Percentiles rank a stretch among this genome's conserved stretches.
Evolutionary conservation across 2,797 vertebrate species (phyloP).

Genomic region (Acipenser transmontanus): DNA sequence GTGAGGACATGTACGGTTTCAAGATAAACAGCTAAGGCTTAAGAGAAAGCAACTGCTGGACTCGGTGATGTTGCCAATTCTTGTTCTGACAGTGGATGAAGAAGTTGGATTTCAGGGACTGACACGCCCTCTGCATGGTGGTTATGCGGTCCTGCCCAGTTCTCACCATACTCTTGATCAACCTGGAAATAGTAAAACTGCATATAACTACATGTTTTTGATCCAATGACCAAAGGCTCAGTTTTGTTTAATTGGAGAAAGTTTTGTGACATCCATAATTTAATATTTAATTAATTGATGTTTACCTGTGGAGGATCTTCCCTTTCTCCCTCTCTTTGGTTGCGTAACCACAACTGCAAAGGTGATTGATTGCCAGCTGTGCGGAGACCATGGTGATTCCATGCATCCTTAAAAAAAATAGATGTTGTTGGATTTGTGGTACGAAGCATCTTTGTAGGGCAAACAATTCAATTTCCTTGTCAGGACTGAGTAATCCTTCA

Average conservation of each 20-base stretch:
- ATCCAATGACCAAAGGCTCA: too few species aligned
- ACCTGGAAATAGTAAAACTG: conserved; percentile 4
- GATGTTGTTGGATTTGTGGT: conserved; percentile 12
- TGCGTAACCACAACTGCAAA: conserved; percentile 13
- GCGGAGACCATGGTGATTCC: conserved; percentile 15
- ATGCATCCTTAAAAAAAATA: conserved; percentile 13
- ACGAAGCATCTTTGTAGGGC: conserved; percentile 14
- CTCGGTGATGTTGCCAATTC: conserved; percentile 3
- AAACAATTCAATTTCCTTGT: conserved; percentile 14
- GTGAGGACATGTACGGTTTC: conserved; percentile 12
- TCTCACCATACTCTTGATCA: conserved; percentile 12
- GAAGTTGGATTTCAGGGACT: conserved; percentile 13
- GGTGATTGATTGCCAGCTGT: conserved; percentile 12
- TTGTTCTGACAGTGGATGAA: conserved; percentile 6
- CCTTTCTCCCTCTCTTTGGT: background rate
- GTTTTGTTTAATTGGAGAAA: too few species aligned
- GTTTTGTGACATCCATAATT: too few species aligned
- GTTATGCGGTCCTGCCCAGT: conserved; percentile 12
- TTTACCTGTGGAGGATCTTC: conserved; percentile 1
- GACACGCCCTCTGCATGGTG: background rate
- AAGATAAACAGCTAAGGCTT: conserved; percentile 12
- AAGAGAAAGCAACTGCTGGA: conserved; percentile 4
- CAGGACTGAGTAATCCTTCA: conserved; percentile 9
- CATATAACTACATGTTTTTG: conserved; percentile 2
- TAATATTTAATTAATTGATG: too few species aligned